Evolutionary conservation across 2,113 vertebrate species (phyloP).

Genomic region (Sorex araneus): DNA sequence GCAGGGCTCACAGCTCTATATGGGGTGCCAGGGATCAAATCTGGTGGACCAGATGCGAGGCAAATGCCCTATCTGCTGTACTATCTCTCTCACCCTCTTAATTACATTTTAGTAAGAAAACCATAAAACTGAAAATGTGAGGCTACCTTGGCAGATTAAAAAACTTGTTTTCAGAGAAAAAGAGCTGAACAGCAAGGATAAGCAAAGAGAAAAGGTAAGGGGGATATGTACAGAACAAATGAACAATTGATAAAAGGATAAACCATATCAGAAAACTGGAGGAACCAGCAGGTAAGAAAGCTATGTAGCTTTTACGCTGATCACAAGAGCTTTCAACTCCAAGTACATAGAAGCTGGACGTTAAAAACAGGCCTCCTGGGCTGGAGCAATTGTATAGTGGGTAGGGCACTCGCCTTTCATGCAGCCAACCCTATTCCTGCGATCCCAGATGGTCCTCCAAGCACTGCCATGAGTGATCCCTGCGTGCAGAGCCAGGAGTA

Average conservation of each 20-base stretch:
- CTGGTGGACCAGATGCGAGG: too few species aligned
- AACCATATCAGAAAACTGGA: neutral
- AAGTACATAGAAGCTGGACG: neutral
- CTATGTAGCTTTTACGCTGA: neutral
- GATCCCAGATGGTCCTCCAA: too few species aligned
- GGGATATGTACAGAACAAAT: neutral
- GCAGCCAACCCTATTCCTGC: too few species aligned
- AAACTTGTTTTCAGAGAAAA: neutral
- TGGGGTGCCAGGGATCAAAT: too few species aligned
- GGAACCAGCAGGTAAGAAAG: fast-evolving
- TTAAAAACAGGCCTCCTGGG: too few species aligned
- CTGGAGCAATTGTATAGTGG: too few species aligned
- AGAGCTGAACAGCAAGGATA: neutral
- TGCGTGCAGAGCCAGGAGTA: too few species aligned
- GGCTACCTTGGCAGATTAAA: neutral
- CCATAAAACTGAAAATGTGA: conserved; percentile 8
- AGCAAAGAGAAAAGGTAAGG: neutral
- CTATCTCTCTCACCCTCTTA: neutral
- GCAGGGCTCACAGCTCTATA: too few species aligned
- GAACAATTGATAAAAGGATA: neutral
- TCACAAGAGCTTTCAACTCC: neutral
- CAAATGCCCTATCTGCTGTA: too few species aligned
- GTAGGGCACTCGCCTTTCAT: too few species aligned
- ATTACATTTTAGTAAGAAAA: neutral
- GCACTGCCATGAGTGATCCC: too few species aligned